phyloP scores from a whole-genome alignment of 2,113 vertebrate genomes.

The Cyphomyrus discorhynchus region DNA sequence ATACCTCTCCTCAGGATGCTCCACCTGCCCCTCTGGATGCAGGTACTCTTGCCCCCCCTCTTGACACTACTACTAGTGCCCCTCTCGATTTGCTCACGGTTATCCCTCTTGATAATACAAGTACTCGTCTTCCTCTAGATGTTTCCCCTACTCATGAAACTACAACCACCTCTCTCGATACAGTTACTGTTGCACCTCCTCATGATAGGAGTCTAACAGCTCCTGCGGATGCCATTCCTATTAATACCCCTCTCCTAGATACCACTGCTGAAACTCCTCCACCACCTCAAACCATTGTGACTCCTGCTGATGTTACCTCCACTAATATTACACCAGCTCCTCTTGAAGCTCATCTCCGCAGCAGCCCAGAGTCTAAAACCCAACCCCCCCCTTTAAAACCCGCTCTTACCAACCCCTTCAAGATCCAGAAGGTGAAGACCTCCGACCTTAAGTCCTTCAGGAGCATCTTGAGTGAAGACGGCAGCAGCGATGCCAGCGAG shows the following conservation, averaged over 20 bases:
- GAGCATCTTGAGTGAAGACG: constrained; percentile 37
- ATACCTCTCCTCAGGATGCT: neutral
- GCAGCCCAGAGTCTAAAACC: neutral
- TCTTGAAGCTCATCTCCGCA: neutral
- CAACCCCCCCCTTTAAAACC: neutral
- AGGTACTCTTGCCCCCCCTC: neutral
- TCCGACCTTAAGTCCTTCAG: constrained; percentile 81
- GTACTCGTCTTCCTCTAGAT: neutral
- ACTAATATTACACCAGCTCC: neutral
- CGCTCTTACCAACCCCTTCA: constrained; percentile 65
- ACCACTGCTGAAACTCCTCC: neutral
- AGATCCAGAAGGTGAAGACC: constrained; percentile 78
- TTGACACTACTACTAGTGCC: neutral
- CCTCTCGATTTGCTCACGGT: neutral
- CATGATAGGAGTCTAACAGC: neutral
- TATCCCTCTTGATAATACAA: neutral
- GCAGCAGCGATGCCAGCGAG: constrained; percentile 1
- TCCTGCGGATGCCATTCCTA: neutral
- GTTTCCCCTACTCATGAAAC: neutral
- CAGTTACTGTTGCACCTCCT: neutral
- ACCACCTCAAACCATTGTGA: neutral
- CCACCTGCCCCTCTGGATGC: neutral
- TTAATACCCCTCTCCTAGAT: neutral
- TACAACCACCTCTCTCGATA: neutral
- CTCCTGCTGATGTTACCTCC: neutral